These are phyloP conservation scores for Rotaria socialis DNA, from an alignment of 2,888 invertebrate species.

Conservation along the genomic window DNA sequence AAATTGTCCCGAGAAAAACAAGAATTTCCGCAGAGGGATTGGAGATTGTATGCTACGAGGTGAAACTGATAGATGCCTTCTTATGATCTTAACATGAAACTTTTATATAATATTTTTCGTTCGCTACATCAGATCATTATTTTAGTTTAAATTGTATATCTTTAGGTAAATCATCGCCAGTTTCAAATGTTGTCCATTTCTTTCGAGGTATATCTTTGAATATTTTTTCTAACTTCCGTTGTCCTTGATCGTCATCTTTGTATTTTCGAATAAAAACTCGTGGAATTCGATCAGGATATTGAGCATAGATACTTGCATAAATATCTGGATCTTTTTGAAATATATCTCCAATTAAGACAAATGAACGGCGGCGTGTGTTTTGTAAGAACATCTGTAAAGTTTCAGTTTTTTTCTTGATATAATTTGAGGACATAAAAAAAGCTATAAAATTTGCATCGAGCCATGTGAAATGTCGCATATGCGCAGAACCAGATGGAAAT, in stretches of 20 bases:
- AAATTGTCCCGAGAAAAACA: too few relatives aligned
- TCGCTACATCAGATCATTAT: too few relatives aligned
- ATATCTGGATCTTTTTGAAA: conserved; percentile 31
- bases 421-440: conserved; percentile 8
- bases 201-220: not conserved
- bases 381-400: not conserved
- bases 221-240: not conserved
- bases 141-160: not conserved
- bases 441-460: not conserved
- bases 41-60: too few relatives aligned
- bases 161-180: not conserved
- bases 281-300: not conserved
- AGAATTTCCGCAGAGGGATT: too few relatives aligned
- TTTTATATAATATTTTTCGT: too few relatives aligned
- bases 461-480: conserved; percentile 23
- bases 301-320: not conserved
- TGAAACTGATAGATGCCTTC: too few relatives aligned
- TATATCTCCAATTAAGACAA: conserved; percentile 20
- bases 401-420: not conserved
- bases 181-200: not conserved
- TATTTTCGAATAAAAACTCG: not conserved
- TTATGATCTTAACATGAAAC: too few relatives aligned
- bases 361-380: not conserved
- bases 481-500: not conserved
- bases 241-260: not conserved